Base-by-base conservation (phyloP, 2,888 invertebrate genomes). In the Dorcus hopei region DNA sequence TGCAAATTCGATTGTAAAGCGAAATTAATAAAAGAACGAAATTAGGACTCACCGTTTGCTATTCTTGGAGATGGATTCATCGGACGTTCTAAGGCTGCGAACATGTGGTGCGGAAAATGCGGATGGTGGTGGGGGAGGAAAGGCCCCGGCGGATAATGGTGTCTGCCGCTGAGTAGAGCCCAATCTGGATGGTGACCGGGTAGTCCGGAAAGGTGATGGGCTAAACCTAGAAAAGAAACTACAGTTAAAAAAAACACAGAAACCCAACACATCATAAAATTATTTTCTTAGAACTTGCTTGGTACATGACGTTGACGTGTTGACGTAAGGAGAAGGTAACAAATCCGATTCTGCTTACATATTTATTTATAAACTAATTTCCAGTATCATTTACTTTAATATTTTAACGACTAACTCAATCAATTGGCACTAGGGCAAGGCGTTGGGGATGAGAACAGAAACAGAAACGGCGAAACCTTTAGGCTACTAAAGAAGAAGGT, bases 141-240 rank as follows among this genome's bases (percentile, higher is more conserved):
- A 49, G 82, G 81, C 52, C 79, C 77, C 74, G 83, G 75, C 6
- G 71, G 83, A 79, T 64, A 84, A 67, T 58, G 82, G 80, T 74
- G 84, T 68, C 77, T 68, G n/a, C 73, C 75, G 42, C 75, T 74
- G 57, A 78, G 62, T 64, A 72, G 73, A 60, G 71, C 79, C 78
- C 88, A 85, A 49, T 88, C 88, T 1, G 86, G 85, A 19, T 87
- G 85, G 79, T 84, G 87, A 0, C 86, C 85, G 8, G 88, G 88
- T 65, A 89, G 79, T 3, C 88, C 88, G 6, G 88, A 87, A 62
- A 89, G 73, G 74, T 89, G 90, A 71, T 90, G 90, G 0, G 89
- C 89, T 70, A 90, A 87, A 64, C 90, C 90, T 90, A 78, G 1
- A 78, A 80, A 45, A 52, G 64, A 63, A 62, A 11, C 11, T 26